phyloP scores from a whole-genome alignment of 1,140 invertebrate species.

The Phenacoccus solenopsis region DNA sequence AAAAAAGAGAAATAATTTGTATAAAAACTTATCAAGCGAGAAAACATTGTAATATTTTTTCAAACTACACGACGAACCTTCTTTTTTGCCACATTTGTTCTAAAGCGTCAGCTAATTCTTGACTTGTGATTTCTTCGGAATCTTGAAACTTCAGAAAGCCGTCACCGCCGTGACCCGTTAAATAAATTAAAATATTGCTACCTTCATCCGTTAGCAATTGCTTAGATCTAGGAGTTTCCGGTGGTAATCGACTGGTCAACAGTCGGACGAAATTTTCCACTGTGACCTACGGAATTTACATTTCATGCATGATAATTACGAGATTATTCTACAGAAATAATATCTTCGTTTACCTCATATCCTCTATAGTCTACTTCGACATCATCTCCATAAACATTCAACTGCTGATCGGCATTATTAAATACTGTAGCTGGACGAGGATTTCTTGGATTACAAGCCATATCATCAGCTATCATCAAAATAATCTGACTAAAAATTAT shows the following conservation, averaged over 20 bases:
- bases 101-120: slow-evolving; percentile 94
- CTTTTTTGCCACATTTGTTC: slow-evolving; percentile 99
- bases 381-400: slow-evolving; percentile 98
- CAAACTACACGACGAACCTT: slow-evolving; percentile 44
- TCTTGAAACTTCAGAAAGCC: slow-evolving; percentile 99
- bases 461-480: slow-evolving; percentile 97
- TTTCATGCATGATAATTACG: slow-evolving; percentile 16
- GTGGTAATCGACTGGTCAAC: slow-evolving; percentile 78
- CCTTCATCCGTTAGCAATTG: slow-evolving; percentile 89
- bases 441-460: slow-evolving; percentile 98
- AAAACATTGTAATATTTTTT: neutral
- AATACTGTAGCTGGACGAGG: slow-evolving; percentile 95
- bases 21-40: slow-evolving; percentile 7
- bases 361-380: slow-evolving; percentile 99
- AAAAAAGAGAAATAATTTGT: slow-evolving; percentile 29
- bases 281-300: slow-evolving; percentile 52
- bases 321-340: slow-evolving; percentile 14
- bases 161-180: slow-evolving; percentile 96
- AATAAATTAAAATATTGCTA: slow-evolving; percentile 94
- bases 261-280: slow-evolving; percentile 97
- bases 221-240: slow-evolving; percentile 88
- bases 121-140: slow-evolving; percentile 97
- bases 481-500: slow-evolving; percentile 67
- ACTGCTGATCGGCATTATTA: slow-evolving; percentile 94
- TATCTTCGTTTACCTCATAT: slow-evolving; percentile 62